Evolutionary conservation across 2,113 vertebrate species (phyloP).

Genomic region (Sapayoa aenigma): DNA sequence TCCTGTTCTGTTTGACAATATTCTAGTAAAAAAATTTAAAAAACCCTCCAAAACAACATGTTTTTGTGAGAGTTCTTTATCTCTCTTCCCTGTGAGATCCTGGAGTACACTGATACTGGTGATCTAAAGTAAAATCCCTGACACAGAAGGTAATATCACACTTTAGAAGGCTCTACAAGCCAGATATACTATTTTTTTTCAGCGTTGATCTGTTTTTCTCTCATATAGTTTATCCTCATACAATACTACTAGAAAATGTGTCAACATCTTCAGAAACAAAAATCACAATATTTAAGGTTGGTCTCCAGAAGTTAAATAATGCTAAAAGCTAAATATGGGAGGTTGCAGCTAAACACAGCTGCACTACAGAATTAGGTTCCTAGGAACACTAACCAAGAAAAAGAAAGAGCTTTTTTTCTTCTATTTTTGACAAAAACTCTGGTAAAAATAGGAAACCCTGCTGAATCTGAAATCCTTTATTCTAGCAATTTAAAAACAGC

Average conservation of each 20-base stretch:
- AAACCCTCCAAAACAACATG: neutral
- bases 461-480: neutral
- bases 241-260: neutral
- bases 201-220: neutral
- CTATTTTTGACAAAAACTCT: neutral
- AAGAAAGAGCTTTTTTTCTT: neutral
- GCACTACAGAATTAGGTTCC: neutral
- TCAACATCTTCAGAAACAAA: neutral
- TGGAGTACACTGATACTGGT: neutral
- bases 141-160: neutral
- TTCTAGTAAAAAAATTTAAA: neutral
- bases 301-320: neutral
- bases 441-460: neutral
- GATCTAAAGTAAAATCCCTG: neutral
- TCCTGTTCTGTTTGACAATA: neutral
- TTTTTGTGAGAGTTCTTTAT: neutral
- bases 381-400: neutral
- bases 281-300: neutral
- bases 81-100: neutral
- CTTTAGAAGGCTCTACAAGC: neutral
- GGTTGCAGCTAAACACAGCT: neutral
- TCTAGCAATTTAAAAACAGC: neutral
- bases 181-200: neutral
- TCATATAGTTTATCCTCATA: neutral
- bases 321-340: neutral